A percentile compares a stretch with the other conserved stretches of the same genome.
phyloP scores from a whole-genome alignment of 1,140 invertebrate species.

The Gryllus bimaculatus region DNA sequence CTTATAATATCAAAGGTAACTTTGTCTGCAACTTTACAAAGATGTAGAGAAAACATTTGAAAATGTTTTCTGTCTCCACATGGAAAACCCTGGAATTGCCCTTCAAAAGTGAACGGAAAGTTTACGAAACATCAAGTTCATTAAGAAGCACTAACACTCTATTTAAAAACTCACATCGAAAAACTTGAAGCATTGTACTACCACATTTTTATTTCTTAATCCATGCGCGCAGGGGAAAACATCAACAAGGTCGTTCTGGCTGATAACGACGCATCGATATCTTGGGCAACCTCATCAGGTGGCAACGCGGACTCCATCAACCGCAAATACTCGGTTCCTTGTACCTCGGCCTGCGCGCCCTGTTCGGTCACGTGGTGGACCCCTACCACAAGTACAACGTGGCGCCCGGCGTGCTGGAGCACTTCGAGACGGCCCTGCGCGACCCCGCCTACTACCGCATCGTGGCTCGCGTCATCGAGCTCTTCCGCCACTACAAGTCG shows the following conservation, averaged over 20 bases:
- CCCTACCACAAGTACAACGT: constrained; percentile 36
- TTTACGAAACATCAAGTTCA: too few species aligned
- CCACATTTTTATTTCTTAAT: not conserved
- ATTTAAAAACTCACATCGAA: not conserved
- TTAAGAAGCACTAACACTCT: too few species aligned
- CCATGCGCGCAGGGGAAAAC: not conserved
- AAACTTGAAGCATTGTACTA: not conserved
- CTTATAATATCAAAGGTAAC: too few species aligned
- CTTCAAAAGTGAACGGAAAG: too few species aligned
- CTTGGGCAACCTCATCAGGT: constrained; percentile 57
- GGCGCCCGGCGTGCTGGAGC: constrained; percentile 29
- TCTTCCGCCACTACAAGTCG: constrained; percentile 32
- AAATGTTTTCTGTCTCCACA: too few species aligned
- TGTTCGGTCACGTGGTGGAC: constrained; percentile 42
- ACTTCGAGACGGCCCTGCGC: constrained; percentile 31
- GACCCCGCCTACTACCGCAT: constrained; percentile 33
- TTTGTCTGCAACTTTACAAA: too few species aligned
- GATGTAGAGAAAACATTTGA: too few species aligned
- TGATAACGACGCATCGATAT: constrained; percentile 33
- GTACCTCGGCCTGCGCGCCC: constrained; percentile 44
- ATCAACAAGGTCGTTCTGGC: constrained; percentile 3
- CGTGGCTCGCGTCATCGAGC: constrained; percentile 27
- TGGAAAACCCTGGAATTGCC: too few species aligned
- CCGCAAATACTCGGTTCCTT: constrained; percentile 47
- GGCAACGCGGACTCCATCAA: constrained; percentile 55